Evolutionary conservation across 2,113 vertebrate species (phyloP).

Genomic region (Nycticryphes semicollaris): DNA sequence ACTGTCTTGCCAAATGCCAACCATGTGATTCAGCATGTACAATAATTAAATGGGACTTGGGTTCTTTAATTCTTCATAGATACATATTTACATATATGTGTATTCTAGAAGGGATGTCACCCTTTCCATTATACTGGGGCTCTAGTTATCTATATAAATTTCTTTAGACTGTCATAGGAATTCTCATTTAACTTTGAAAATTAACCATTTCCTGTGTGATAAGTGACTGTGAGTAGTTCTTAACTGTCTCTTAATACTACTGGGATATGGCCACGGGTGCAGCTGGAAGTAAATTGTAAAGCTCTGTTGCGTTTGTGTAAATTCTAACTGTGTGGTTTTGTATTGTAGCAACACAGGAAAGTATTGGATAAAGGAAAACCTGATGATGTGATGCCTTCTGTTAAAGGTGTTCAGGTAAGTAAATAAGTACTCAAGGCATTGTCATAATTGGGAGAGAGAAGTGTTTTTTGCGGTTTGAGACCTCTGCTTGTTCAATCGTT

Average conservation of each 20-base stretch:
- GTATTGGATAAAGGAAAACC: constrained; percentile 99
- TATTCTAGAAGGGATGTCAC: neutral
- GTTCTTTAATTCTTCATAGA: neutral
- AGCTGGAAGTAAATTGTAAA: neutral
- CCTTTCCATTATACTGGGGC: neutral
- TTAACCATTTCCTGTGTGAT: neutral
- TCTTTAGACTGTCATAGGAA: neutral
- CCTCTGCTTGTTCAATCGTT: neutral
- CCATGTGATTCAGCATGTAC: neutral
- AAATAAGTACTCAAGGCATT: neutral
- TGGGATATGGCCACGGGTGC: neutral
- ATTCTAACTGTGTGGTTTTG: constrained; percentile 37
- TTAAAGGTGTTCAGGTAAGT: constrained; percentile 94
- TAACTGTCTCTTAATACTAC: neutral
- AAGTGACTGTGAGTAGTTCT: neutral
- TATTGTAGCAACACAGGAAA: constrained; percentile 97
- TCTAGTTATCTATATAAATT: neutral
- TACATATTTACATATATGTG: rapidly evolving
- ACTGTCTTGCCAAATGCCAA: neutral
- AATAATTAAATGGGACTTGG: neutral
- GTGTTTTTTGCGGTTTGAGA: neutral
- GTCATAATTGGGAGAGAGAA: neutral
- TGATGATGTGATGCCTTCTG: constrained; percentile 92
- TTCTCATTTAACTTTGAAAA: neutral
- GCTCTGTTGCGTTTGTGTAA: neutral